Evolutionary conservation across 2,888 invertebrate species (phyloP), one percentile per base, ranked within the genome.

Genomic region (Melinaea marsaeus): DNA sequence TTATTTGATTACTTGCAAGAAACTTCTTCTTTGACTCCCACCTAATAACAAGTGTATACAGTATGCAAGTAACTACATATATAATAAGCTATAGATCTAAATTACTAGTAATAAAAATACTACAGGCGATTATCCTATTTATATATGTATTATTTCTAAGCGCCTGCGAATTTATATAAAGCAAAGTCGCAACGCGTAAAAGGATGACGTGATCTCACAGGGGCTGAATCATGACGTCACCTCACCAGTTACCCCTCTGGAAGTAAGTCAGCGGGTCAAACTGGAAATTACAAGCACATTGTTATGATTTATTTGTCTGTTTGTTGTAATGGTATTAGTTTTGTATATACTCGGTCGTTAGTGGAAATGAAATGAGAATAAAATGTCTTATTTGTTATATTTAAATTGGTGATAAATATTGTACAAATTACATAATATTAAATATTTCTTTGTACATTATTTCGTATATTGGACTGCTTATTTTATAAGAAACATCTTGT

Each of bases 191-290:
- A 63, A 56, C 61, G 59, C 69, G 58, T 63, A 67, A 56, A 65
- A 67, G 70, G 75, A 78, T 88, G 87, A 88, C 83, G 80, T 87
- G 86, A 87, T 85, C 78, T 73, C 70, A 66, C 72, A 79, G 81
- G 84, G 85, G 81, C 74, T 78, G 71, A 60, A 60, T 45, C 68
- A 72, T 86, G 85, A 86, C 83, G 84, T 87, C 85, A 88, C 76
- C 76, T 75, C 74, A 22, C 48, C 32, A 51, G 51, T 32, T 51
- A 78, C 73, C 74, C 72, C 69, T 72, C 72, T 75, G 78, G 79
- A 80, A 77, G 70, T 87, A 82, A 85, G 85, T 81, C 82, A 86
- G 71, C 77, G 78, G 85, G 83, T 84, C 86, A 85, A 79, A 78
- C 79, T 78, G 79, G 62, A 60, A 66, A 68, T 67, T 64, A 66